Evolutionary conservation across 2,797 vertebrate genomes (phyloP).

Genomic region (Halcyon chelicuti): DNA sequence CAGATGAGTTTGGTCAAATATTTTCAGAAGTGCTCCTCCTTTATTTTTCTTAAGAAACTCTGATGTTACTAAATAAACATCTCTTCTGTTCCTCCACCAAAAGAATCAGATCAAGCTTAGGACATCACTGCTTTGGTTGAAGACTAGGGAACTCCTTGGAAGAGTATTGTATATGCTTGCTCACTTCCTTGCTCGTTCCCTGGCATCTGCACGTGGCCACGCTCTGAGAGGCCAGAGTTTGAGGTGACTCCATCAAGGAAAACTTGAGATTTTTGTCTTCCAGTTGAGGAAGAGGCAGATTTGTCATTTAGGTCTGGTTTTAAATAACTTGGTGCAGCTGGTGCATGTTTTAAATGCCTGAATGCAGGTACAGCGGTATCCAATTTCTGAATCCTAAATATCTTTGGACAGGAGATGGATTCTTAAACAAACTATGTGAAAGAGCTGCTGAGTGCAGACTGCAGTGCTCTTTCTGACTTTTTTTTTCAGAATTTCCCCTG

Average conservation of each 20-base stretch:
- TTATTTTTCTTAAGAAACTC: not conserved
- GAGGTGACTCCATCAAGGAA: not conserved
- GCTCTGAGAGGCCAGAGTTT: not conserved
- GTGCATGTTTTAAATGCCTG: not conserved
- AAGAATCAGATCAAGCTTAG: not conserved
- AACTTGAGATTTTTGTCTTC: not conserved
- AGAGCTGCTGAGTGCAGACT: not conserved
- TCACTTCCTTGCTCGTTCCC: not conserved
- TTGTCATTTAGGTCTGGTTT: not conserved
- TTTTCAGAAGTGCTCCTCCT: not conserved
- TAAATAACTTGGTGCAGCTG: not conserved
- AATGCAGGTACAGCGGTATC: not conserved
- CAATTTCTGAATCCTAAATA: not conserved
- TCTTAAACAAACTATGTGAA: not conserved
- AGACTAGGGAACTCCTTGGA: not conserved
- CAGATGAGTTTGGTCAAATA: not conserved
- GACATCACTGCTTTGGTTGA: not conserved
- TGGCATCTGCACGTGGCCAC: not conserved
- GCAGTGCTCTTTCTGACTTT: not conserved
- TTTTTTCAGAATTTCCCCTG: not conserved
- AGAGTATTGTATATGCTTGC: not conserved
- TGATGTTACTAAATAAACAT: not conserved
- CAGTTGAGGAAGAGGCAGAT: not conserved
- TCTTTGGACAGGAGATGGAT: not conserved
- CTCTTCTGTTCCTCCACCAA: not conserved